A percentile compares a stretch with the other conserved stretches of the same genome.
These are phyloP conservation scores for Corticium candelabrum DNA, from an alignment of 37 sponge, comb jelly and placozoan genomes.

Conservation along the genomic window DNA sequence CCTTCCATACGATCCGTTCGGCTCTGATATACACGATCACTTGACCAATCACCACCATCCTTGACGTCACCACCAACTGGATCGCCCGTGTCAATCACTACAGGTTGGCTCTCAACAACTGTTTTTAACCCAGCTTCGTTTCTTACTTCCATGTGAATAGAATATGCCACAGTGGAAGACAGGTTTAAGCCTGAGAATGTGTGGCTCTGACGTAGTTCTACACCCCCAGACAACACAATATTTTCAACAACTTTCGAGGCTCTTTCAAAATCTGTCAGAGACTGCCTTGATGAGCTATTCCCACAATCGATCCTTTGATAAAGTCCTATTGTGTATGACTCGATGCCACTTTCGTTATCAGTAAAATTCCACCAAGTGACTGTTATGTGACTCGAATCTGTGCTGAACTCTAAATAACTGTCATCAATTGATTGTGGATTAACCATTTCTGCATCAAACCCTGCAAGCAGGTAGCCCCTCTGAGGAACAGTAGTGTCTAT, in stretches of 20 bases:
- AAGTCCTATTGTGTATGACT: slow-evolving; percentile 41
- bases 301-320: slow-evolving; percentile 25
- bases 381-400: slow-evolving; percentile 12
- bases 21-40: slow-evolving; percentile 54
- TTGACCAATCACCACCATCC: slow-evolving; percentile 61
- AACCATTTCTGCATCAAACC: background rate
- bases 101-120: slow-evolving; percentile 24
- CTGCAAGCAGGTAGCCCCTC: slow-evolving; percentile 6
- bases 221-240: too few relatives aligned
- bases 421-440: background rate
- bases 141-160: slow-evolving; percentile 28
- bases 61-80: slow-evolving; percentile 41
- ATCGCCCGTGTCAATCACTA: slow-evolving; percentile 18
- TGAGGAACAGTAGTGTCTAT: slow-evolving; percentile 59
- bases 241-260: slow-evolving; percentile 6
- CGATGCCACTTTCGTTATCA: slow-evolving; percentile 54
- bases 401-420: background rate
- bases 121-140: slow-evolving; percentile 45
- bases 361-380: slow-evolving; percentile 41
- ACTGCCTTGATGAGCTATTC: background rate
- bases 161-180: slow-evolving; percentile 20
- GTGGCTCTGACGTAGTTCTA: too few relatives aligned
- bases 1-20: slow-evolving; percentile 34
- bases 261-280: background rate
- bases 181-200: slow-evolving; percentile 14